phyloP scores from a whole-genome alignment of 2,888 invertebrate species.

The Mechanitis mazaeus region DNA sequence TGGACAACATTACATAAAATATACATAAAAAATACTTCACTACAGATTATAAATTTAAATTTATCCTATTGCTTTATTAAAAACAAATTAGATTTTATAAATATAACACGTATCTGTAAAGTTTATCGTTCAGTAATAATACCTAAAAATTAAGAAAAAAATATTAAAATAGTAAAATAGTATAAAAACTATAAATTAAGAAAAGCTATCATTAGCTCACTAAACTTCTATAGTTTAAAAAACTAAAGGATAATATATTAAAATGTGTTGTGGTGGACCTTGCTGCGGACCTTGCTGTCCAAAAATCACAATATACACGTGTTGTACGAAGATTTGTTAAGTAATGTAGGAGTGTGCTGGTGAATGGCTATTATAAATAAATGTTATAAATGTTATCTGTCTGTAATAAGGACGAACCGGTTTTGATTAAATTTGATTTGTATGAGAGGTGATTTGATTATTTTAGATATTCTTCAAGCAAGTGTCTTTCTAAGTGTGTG shows the following conservation, averaged over 20 bases:
- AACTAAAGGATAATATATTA: neutral
- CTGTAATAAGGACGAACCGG: neutral
- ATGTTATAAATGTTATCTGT: too few relatives aligned
- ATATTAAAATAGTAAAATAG: conserved; percentile 1
- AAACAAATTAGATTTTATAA: too few relatives aligned
- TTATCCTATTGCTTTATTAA: too few relatives aligned
- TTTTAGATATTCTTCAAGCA: too few relatives aligned
- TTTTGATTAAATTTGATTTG: too few relatives aligned
- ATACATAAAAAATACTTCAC: neutral
- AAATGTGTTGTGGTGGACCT: conserved; percentile 32
- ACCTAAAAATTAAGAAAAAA: conserved; percentile 2
- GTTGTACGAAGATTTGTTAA: conserved; percentile 68
- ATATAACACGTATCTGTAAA: too few relatives aligned
- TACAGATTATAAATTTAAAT: too few relatives aligned
- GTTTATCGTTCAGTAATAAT: too few relatives aligned
- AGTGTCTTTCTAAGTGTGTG: too few relatives aligned
- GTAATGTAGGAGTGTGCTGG: conserved; percentile 5
- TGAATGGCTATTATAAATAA: neutral
- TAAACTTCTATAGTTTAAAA: neutral
- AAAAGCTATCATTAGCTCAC: neutral
- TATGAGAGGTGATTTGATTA: too few relatives aligned
- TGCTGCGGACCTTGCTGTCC: conserved; percentile 49
- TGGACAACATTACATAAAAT: neutral
- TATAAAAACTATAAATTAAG: conserved; percentile 3
- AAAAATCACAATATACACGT: conserved; percentile 62